Evolutionary conservation across 2,888 invertebrate genomes (phyloP).

Genomic region (Podabrus alpinus): DNA sequence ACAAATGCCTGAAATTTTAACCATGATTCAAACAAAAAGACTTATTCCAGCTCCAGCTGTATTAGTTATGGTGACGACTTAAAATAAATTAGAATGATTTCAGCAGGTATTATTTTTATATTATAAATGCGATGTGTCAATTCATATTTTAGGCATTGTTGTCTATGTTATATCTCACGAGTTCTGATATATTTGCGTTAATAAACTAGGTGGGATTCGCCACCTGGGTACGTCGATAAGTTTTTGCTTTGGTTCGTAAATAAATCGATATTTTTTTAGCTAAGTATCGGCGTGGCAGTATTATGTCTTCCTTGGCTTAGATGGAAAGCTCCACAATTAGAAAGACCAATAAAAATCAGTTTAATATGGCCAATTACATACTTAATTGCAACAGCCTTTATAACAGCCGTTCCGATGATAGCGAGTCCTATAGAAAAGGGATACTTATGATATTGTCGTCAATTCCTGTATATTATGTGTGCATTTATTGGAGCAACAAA

Average conservation of each 20-base stretch:
- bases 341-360: constrained; percentile 89
- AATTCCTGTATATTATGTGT: constrained; percentile 82
- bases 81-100: not conserved
- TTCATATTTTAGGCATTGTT: constrained; percentile 73
- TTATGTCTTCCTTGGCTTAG: constrained; percentile 91
- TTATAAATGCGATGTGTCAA: not conserved
- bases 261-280: constrained; percentile 56
- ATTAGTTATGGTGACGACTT: constrained; percentile 75
- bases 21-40: constrained; percentile 88
- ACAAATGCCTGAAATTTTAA: constrained; percentile 96
- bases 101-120: not conserved
- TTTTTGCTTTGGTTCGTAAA: not conserved
- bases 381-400: constrained; percentile 81
- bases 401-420: constrained; percentile 86
- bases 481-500: constrained; percentile 79
- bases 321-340: constrained; percentile 85
- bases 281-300: constrained; percentile 96
- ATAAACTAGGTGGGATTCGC: constrained; percentile 98
- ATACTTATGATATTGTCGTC: constrained; percentile 87
- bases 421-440: constrained; percentile 87
- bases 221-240: constrained; percentile 75
- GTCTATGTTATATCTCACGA: constrained; percentile 91
- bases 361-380: constrained; percentile 80
- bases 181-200: constrained; percentile 90
- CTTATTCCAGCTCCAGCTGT: constrained; percentile 96